Percentiles rank a stretch among this genome's conserved stretches.
Evolutionary conservation across 2,113 vertebrate genomes (phyloP).

Genomic region (Oreocharis arfaki): DNA sequence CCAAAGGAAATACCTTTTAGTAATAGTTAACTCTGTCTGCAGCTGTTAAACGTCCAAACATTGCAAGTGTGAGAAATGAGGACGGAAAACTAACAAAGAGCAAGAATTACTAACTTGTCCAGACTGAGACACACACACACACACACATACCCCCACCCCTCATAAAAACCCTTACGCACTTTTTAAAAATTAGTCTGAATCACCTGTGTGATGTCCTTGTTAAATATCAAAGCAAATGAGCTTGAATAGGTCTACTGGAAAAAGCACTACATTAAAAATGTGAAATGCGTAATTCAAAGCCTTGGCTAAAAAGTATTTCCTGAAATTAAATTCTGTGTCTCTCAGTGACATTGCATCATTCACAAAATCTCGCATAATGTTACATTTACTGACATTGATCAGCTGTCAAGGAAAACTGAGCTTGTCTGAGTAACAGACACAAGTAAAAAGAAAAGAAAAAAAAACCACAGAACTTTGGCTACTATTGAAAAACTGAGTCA

Average conservation of each 20-base stretch:
- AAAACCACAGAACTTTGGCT: neutral
- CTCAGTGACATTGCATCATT: neutral
- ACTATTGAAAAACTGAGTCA: neutral
- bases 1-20: neutral
- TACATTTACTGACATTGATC: neutral
- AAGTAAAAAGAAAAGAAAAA: neutral
- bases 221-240: conserved; percentile 16
- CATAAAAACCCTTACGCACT: neutral
- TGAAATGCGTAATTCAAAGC: neutral
- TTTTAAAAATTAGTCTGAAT: neutral
- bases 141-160: neutral
- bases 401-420: neutral
- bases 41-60: neutral
- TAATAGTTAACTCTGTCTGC: neutral
- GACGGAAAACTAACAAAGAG: neutral
- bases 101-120: neutral
- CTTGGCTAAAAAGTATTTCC: neutral
- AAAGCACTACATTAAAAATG: neutral
- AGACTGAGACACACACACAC: neutral
- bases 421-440: neutral
- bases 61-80: neutral
- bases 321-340: neutral
- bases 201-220: neutral
- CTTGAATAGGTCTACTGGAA: neutral
- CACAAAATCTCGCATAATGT: neutral